Evolutionary conservation across 2,797 vertebrate genomes (phyloP).

Genomic region (Okamejei kenojei): DNA sequence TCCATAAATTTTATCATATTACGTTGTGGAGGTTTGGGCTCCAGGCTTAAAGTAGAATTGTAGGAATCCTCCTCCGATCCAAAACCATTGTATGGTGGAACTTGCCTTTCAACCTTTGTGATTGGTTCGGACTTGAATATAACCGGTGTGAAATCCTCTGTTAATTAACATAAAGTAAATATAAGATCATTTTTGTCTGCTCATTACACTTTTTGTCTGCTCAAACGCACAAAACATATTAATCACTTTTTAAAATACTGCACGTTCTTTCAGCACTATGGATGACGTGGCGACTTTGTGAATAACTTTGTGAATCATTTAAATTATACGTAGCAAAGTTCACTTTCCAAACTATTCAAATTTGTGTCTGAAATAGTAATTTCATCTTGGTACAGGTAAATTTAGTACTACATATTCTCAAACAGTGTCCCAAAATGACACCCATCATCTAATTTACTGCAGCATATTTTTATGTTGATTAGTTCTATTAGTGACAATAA

Average conservation of each 20-base stretch:
- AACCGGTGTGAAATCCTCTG: constrained; percentile 76
- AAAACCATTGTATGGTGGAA: constrained; percentile 84
- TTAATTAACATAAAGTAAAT: constrained; percentile 43
- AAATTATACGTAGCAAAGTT: not conserved
- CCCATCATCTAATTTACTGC: not conserved
- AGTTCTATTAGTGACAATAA: not conserved
- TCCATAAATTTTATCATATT: constrained; percentile 70
- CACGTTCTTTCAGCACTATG: not conserved
- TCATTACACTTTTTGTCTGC: constrained; percentile 23
- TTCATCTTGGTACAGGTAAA: not conserved
- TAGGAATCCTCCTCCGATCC: constrained; percentile 90
- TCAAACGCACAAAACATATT: not conserved
- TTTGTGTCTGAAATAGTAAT: not conserved
- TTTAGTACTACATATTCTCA: not conserved
- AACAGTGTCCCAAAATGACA: not conserved
- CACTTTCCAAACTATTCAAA: not conserved
- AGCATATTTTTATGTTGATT: not conserved
- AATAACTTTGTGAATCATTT: no score
- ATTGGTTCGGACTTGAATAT: constrained; percentile 57
- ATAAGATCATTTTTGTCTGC: not conserved
- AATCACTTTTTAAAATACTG: not conserved
- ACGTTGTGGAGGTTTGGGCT: constrained; percentile 61
- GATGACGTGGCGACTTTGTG: not conserved
- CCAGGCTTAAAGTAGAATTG: constrained; percentile 64
- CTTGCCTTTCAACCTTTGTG: constrained; percentile 53